Base-by-base conservation (phyloP, 2,113 vertebrate genomes). In the Gambusia affinis region DNA sequence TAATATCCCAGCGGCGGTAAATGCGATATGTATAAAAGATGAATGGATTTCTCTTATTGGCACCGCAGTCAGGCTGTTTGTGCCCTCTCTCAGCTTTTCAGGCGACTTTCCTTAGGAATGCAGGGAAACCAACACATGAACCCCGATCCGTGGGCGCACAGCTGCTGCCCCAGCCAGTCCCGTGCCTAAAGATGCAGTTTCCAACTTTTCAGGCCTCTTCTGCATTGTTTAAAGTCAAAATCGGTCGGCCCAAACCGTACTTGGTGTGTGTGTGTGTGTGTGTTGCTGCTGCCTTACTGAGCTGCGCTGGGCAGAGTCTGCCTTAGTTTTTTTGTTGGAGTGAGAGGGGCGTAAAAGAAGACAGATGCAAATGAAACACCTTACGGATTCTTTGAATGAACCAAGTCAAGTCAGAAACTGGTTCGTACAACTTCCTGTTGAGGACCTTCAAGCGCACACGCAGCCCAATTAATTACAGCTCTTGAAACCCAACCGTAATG, bases 1-100 rank as follows among this genome's bases (percentile, higher is more conserved):
- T 69, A 37, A 60, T 78, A 85, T 44, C 81, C 82, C 85, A 82
- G 57, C 17, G 79, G 60, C 17, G 64, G 79, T 75, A 83, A 88
- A 85, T 87, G 87, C 87, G 81, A 67, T 65, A 74, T 71, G 67
- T 10, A 22, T 17, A 12, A 33, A 83, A 79, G 60, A 70, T 71
- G 75, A 74, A 78, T 72, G 68, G 42, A 39, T 67, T 87, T 83
- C 76, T 66, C 73, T 64, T 68, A n/a, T 8, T 78, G 67, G 64
- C 79, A 67, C 72, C 60, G 57, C 81, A 71, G 79, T 22, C 3
- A 76, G 65, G 70, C 69, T 79, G 81, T 33, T 79, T 82, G 78
- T 69, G 81, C 87, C 82, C 83, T 75, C 86, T 64, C 83, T 87
- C 76, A 78, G 82, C 76, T 81, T 78, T 88, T 93, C 87, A 92